Conservation (phyloP, 2,113 vertebrate species). For the Callaeas wilsoni region DNA sequence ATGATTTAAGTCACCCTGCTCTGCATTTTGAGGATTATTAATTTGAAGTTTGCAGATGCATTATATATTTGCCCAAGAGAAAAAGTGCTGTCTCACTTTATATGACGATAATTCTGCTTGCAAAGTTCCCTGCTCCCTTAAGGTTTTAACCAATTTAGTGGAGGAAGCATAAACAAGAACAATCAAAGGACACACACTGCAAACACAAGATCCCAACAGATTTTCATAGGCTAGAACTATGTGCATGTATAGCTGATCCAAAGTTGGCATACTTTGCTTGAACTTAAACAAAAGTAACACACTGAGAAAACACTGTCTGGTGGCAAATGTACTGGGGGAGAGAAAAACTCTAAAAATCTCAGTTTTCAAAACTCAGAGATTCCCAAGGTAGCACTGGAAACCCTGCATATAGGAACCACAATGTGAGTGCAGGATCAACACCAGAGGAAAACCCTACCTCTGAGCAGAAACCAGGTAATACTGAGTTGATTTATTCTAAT, state of each 20-base stretch:
- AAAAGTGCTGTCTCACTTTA: not conserved
- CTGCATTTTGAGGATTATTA: not conserved
- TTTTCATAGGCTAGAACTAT: not conserved
- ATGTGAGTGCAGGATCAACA: rapidly evolving
- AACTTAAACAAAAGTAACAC: not conserved
- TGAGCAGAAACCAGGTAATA: not conserved
- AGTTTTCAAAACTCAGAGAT: not conserved
- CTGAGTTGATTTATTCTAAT: not conserved
- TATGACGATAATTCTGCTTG: not conserved
- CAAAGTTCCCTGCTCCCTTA: not conserved
- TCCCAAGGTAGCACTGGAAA: not conserved
- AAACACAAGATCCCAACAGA: not conserved
- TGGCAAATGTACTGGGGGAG: not conserved
- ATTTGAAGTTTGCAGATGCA: not conserved
- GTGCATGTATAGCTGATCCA: not conserved
- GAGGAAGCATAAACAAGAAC: not conserved
- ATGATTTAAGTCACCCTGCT: not conserved
- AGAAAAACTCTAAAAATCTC: not conserved
- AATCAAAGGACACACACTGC: not conserved
- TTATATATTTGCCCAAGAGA: not conserved
- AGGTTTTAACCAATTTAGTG: not conserved
- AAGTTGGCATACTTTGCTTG: not conserved
- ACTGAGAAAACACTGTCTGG: not conserved
- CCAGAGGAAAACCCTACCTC: not conserved
- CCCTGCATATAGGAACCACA: not conserved